phyloP scores from a whole-genome alignment of 2,888 invertebrate species.

The Torymus tubicola region DNA sequence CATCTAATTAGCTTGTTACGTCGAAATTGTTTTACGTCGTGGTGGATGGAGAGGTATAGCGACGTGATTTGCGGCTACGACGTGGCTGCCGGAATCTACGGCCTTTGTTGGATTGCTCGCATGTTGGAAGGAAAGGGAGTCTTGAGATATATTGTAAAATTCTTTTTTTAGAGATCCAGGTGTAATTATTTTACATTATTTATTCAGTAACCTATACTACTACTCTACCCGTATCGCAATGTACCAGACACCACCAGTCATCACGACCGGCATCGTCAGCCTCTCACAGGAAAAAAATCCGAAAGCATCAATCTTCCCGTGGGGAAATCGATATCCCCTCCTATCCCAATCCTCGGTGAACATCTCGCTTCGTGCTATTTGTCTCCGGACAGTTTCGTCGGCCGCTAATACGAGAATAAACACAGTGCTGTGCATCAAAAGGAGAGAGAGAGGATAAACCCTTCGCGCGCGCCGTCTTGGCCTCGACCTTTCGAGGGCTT shows the following conservation, averaged over 20 bases:
- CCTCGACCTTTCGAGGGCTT: constrained; percentile 62
- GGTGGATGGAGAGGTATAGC: no score
- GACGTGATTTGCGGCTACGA: no score
- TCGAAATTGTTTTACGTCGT: constrained; percentile 42
- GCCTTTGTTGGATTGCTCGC: no score
- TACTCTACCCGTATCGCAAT: background rate
- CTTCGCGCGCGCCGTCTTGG: background rate
- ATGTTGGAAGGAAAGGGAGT: no score
- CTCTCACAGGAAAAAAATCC: constrained; percentile 44
- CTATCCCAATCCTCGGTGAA: background rate
- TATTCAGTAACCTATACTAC: no score
- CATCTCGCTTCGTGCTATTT: constrained; percentile 32
- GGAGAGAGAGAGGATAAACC: constrained; percentile 41
- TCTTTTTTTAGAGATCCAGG: no score
- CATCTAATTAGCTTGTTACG: constrained; percentile 57
- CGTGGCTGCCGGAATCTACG: no score
- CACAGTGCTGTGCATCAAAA: constrained; percentile 64
- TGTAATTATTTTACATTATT: no score
- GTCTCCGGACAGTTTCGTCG: constrained; percentile 30
- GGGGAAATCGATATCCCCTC: background rate
- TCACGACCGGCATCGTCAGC: background rate
- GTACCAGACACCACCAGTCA: constrained; percentile 10
- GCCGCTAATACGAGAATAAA: constrained; percentile 72
- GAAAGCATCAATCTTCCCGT: constrained; percentile 49
- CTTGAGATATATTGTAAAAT: no score